Percentiles rank a stretch among this genome's conserved stretches.
phyloP scores from a whole-genome alignment of 2,797 vertebrate genomes.

The Carcharodon carcharias region DNA sequence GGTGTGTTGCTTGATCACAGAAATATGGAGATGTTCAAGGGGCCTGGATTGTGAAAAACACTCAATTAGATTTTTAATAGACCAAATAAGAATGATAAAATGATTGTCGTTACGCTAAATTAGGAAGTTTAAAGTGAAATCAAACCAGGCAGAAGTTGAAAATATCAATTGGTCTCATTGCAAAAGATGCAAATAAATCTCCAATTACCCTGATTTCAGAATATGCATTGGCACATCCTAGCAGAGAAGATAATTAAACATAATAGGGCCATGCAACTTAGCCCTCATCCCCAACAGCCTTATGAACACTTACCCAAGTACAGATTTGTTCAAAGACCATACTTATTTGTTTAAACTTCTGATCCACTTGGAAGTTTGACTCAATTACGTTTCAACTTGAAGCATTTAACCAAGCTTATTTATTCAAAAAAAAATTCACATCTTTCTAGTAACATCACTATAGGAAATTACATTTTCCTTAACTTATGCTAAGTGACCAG shows the following conservation, averaged over 20 bases:
- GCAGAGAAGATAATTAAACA: neutral
- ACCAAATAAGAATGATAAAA: neutral
- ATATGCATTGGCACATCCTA: neutral
- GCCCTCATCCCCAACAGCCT: neutral
- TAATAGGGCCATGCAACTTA: neutral
- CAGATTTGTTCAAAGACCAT: neutral
- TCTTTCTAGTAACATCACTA: neutral
- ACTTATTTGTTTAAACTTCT: neutral
- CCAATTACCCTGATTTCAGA: neutral
- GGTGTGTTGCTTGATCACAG: neutral
- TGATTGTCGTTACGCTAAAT: neutral
- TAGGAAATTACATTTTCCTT: constrained; percentile 7
- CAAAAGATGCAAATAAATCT: neutral
- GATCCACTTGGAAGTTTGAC: constrained; percentile 8
- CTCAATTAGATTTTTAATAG: neutral
- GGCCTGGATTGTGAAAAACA: neutral
- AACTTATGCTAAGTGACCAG: neutral
- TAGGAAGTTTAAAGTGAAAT: neutral
- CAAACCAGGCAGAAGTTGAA: neutral
- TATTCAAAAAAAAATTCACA: neutral
- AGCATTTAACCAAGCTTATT: neutral
- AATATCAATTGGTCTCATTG: neutral
- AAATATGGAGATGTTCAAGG: neutral
- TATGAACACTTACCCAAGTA: neutral
- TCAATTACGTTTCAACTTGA: constrained; percentile 17